Evolutionary conservation across 2,888 invertebrate species (phyloP).

Genomic region (Podotricha telesiphe): DNA sequence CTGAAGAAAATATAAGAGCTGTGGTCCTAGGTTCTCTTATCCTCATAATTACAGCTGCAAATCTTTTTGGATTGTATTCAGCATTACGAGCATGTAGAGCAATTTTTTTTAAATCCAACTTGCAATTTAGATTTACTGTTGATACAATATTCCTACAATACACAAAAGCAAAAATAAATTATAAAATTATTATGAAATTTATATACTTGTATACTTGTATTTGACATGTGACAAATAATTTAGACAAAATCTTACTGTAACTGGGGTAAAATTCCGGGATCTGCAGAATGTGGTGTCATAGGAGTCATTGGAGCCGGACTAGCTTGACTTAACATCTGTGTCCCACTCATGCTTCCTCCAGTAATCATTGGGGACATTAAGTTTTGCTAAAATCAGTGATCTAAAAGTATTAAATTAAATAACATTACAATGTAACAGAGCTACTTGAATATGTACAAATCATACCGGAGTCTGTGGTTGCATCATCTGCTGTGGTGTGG

Average conservation of each 20-base stretch:
- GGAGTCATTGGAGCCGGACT: slow-evolving; percentile 93
- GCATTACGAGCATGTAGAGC: slow-evolving; percentile 99
- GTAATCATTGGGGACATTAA: slow-evolving; percentile 93
- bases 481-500: slow-evolving; percentile 93
- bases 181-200: not conserved
- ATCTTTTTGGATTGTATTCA: slow-evolving; percentile 99
- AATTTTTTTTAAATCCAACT: slow-evolving; percentile 97
- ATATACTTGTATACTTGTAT: not conserved
- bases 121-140: slow-evolving; percentile 97
- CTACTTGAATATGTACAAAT: not conserved
- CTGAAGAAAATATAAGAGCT: slow-evolving; percentile 90
- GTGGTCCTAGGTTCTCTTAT: slow-evolving; percentile 93
- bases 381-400: slow-evolving; percentile 86
- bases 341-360: slow-evolving; percentile 80
- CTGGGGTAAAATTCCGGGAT: slow-evolving; percentile 96
- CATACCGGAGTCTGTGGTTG: slow-evolving; percentile 94
- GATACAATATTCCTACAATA: slow-evolving; percentile 95
- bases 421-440: not conserved
- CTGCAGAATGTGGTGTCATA: slow-evolving; percentile 96
- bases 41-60: slow-evolving; percentile 99
- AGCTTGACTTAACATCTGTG: slow-evolving; percentile 85
- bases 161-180: not conserved
- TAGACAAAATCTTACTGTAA: slow-evolving; percentile 87
- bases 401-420: not conserved
- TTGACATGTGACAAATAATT: no score